Evolutionary conservation across 2,113 vertebrate genomes (phyloP).

Genomic region (Tretioscincus oriximinensis): DNA sequence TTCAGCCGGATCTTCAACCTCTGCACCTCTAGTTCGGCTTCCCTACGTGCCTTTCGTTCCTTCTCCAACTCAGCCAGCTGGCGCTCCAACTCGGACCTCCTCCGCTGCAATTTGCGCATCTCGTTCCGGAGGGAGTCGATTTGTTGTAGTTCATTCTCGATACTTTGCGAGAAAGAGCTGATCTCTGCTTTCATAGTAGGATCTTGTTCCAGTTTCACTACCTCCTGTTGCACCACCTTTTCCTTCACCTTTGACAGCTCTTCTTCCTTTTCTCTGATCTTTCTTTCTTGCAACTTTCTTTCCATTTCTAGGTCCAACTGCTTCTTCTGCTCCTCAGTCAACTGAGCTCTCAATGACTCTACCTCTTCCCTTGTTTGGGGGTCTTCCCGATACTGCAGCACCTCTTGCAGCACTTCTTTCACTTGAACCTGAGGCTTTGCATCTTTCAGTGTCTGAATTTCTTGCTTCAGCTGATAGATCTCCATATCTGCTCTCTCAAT

Average conservation of each 20-base stretch:
- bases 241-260: constrained; percentile 89
- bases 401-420: constrained; percentile 92
- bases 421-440: constrained; percentile 90
- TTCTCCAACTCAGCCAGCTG: constrained; percentile 90
- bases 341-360: constrained; percentile 79
- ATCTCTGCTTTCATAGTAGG: constrained; percentile 85
- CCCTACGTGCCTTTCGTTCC: constrained; percentile 85
- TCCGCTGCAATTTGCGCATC: constrained; percentile 81
- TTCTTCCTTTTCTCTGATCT: constrained; percentile 83
- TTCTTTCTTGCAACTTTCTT: constrained; percentile 79
- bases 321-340: constrained; percentile 89
- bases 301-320: constrained; percentile 88
- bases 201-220: constrained; percentile 89
- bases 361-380: constrained; percentile 92
- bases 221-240: constrained; percentile 89
- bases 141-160: constrained; percentile 85
- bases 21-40: constrained; percentile 92
- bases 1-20: constrained; percentile 81
- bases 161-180: constrained; percentile 78
- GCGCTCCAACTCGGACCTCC: constrained; percentile 83
- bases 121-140: constrained; percentile 83
- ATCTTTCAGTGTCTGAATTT: constrained; percentile 90
- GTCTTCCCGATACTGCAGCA: constrained; percentile 91
- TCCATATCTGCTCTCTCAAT: constrained; percentile 89
- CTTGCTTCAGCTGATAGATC: constrained; percentile 89